Percentiles rank a stretch among this genome's conserved stretches.
Evolutionary conservation across 2,113 vertebrate genomes (phyloP).

Genomic region (Mystacornis crossleyi): DNA sequence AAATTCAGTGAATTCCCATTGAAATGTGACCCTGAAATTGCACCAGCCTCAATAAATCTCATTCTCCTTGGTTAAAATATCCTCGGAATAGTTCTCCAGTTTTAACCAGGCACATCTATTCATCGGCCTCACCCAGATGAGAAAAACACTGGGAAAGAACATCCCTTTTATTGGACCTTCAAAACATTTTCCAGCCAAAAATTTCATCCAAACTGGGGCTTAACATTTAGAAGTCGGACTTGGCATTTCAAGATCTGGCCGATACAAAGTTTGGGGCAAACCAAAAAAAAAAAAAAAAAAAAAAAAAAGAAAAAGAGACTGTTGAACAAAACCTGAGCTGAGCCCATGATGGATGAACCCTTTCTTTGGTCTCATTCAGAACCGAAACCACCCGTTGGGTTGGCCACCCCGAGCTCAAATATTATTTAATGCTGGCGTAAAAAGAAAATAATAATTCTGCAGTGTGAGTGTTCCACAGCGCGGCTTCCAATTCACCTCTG

Average conservation of each 20-base stretch:
- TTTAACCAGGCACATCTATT: neutral
- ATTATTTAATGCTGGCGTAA: conserved; percentile 64
- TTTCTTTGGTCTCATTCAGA: conserved; percentile 43
- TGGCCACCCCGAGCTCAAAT: conserved; percentile 50
- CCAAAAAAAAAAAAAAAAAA: neutral
- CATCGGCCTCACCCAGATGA: neutral
- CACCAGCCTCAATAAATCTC: neutral
- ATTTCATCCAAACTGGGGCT: neutral
- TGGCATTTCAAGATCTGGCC: neutral
- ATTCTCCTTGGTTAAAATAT: neutral
- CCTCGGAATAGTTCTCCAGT: neutral
- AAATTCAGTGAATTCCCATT: neutral
- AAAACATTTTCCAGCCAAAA: conserved; percentile 4
- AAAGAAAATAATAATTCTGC: conserved; percentile 70
- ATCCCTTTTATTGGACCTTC: neutral
- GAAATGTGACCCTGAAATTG: neutral
- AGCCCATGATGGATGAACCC: conserved; percentile 27
- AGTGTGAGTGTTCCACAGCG: conserved; percentile 65
- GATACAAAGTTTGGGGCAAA: neutral
- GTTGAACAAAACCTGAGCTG: neutral
- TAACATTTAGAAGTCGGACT: neutral
- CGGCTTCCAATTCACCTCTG: conserved; percentile 65
- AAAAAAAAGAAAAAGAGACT: neutral
- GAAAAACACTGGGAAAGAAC: conserved; percentile 9
- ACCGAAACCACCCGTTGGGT: conserved; percentile 38